Base-by-base conservation (phyloP, 2,113 vertebrate species). In the Engystomops pustulosus region DNA sequence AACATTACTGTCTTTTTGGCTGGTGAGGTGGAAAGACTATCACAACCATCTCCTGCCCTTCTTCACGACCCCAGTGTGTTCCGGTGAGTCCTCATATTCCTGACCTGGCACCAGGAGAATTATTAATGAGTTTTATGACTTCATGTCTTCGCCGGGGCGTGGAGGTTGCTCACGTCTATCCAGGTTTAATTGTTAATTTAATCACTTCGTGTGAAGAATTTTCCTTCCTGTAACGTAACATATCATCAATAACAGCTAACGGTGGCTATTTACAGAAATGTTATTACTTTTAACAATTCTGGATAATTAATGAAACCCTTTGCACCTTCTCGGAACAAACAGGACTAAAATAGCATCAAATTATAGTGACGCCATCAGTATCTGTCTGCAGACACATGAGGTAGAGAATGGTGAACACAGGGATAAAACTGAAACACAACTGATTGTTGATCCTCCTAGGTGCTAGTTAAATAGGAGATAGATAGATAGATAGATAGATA, bases 121-220 rank as follows among this genome's bases (percentile, higher is more conserved):
- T 80, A 34, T 80, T 80, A 80, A 68, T 49, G 60, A 51, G 20
- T 20, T 36, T 41, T 82, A 74, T 74, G 60, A 74, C 58, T 82
- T 74, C 38, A 45, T 58, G 60, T 36, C 51, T 62, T 20, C n/a
- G 25, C 20, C 55, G 38, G 23, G 7, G 65, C 9, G 9, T 23
- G 12, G 1, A 9, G 14, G 18, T 10, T 6, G 6, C 2, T 2
- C 7, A 34, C 7, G 55, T 58, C 55, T 15, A 7, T 15, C 55
- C 34, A 25, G 3, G 45, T 62, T 45, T 79, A 55, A 44, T 79
- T 44, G 53, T 23, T 23, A 78, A 60, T 80, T 65, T 32, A 47
- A 67, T 80, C 38, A 65, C n/a, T 51, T 53, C 34, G n/a, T 76
- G 45, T 76, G 30, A 51, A 76, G 25, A 32, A 14, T 34, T 76